Evolutionary conservation across 2,888 invertebrate genomes (phyloP), one percentile per base, ranked within the genome.

Genomic region (Arrhopalites spinosus): DNA sequence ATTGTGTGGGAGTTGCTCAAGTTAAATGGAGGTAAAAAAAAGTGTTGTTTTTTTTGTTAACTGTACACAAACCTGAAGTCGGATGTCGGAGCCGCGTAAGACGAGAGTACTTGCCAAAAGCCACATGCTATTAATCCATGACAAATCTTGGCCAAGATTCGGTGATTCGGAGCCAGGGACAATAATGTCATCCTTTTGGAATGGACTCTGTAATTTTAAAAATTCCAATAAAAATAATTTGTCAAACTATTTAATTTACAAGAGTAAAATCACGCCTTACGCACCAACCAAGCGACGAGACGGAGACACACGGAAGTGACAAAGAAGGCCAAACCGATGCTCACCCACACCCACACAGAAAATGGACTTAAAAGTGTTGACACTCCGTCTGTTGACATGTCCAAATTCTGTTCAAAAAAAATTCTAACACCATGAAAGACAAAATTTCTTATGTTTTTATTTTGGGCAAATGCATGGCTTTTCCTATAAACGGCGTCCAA

Each of bases 311-410:
- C 77, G 36, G 82, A 80, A n/a, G 81, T 82, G 47, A 80, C 70
- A 61, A 82, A 79, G 74, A 82, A 82, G 45, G 81, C 81, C 72
- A 82, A 68, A n/a, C 76, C 64, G 43, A 82, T 81, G 74, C 81
- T 81, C 68, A 82, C 77, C 82, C 82, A 82, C 56, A 82, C 82
- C 82, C 82, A 82, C 43, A 78, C 72, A 73, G 81, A 80, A 72
- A 82, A 82, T n/a, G 82, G 82, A 27, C 79, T 78, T 63, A 81
- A 64, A 23, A 82, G 70, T 1, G 80, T 80, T 5, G 72, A 75
- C 25, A 77, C 63, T 29, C 79, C 82, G 30, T 81, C 78, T 29
- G 78, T 74, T 17, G 80, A 78, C 11, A 75, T 56, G 69, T 80
- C 80, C 25, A 74, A 67, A 23, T 79, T 77, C 81, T 80, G 27